Base-by-base conservation (phyloP, 1,140 invertebrate genomes). In the Monochamus saltuarius region DNA sequence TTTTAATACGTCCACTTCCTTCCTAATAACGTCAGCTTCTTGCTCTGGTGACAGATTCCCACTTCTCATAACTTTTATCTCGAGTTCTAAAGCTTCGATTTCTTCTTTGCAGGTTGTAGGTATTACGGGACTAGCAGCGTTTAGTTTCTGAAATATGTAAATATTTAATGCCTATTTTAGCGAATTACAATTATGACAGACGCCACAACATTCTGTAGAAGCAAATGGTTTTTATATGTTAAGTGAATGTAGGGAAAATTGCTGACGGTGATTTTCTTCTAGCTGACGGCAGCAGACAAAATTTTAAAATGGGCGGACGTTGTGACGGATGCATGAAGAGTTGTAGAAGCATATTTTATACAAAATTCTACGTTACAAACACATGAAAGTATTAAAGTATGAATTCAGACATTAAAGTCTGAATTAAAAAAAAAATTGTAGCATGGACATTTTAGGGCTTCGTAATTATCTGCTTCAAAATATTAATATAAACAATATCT, bases 1-100 rank as follows among this genome's bases (percentile, higher is more conserved):
- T 50, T 64, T 72, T 19, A 72, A 38, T 10, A 69, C 50, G 11
- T 64, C 61, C 1, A 72, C 38, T 62, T 72, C 64, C 55, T 68
- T 68, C 46, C 65, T 59, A 4, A 72, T 69, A 7, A 72, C 58
- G 47, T 67, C 62, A 11, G 61, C 59, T 59, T 72, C 70, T 46
- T 65, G 52, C 11, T 64, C 68, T 7, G 66, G 63, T 11, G 62
- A 60, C 6, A 64, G 51, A 13, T 59, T 59, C 9, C 61, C 59
- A 14, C 56, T 60, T 50, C 65, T 52, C 60, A 72, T 59, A 16
- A 58, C 49, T 17, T 63, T 58, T 9, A 71, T 67, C 50, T 71
- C 69, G 11, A 58, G 46, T 59, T 72, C 70, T 14, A 72, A 39
- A n/a, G 61, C 62, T 19, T 62, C 58, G 29, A 70, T 63, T 57